These are phyloP conservation scores for Pentalonia nigronervosa DNA, from an alignment of 1,140 invertebrate genomes.

Conservation along the genomic window DNA sequence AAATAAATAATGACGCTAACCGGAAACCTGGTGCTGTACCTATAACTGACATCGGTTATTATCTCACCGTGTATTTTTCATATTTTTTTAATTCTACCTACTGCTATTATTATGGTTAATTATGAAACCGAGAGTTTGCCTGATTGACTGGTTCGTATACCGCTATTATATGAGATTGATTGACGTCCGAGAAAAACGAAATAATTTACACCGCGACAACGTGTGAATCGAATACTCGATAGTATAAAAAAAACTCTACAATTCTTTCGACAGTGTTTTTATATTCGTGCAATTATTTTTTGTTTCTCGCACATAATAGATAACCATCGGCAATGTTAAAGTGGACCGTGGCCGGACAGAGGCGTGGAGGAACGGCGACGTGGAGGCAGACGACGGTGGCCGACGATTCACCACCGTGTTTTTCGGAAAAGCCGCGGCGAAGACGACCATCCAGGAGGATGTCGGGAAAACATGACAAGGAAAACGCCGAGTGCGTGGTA, in stretches of 20 bases:
- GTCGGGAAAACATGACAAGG: constrained; percentile 19
- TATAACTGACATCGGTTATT: not conserved
- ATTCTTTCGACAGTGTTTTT: not conserved
- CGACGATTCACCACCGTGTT: constrained; percentile 19
- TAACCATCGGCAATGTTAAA: constrained; percentile 48
- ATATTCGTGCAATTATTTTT: not conserved
- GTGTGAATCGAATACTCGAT: not conserved
- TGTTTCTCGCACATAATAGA: not conserved
- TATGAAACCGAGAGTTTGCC: not conserved
- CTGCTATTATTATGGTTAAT: not conserved
- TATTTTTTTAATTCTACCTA: not conserved
- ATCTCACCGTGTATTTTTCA: not conserved
- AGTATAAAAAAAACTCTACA: not conserved
- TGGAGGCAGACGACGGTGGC: constrained; percentile 14
- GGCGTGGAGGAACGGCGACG: constrained; percentile 26
- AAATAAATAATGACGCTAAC: constrained; percentile 4
- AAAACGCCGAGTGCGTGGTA: constrained; percentile 19
- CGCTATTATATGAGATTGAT: not conserved
- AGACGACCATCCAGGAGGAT: constrained; percentile 21
- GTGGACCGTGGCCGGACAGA: constrained; percentile 43
- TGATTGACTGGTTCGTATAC: not conserved
- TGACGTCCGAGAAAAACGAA: not conserved
- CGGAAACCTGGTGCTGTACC: not conserved
- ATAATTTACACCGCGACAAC: not conserved
- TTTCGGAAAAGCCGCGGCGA: constrained; percentile 22